These are phyloP conservation scores for Buathra laborator DNA, from an alignment of 2,888 invertebrate genomes.

Conservation along the genomic window DNA sequence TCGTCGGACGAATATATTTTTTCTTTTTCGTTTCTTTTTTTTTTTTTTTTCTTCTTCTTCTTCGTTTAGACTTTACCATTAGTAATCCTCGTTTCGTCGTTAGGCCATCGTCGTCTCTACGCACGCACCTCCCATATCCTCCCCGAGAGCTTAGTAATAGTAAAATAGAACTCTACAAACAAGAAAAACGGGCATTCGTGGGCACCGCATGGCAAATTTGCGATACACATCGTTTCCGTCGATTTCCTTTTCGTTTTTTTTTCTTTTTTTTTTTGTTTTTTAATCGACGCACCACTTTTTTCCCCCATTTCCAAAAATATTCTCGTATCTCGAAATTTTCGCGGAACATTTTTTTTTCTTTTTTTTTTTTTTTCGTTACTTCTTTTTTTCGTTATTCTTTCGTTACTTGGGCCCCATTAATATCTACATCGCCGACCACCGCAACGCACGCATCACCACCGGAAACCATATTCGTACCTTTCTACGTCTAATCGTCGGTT, in stretches of 20 bases:
- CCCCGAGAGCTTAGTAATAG: constrained; percentile 45
- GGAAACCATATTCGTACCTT: constrained; percentile 37
- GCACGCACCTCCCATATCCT: neutral
- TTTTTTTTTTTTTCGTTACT: constrained; percentile 41
- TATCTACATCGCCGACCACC: constrained; percentile 57
- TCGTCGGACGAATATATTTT: constrained; percentile 35
- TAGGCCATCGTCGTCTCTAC: constrained; percentile 60
- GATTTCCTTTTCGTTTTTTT: neutral
- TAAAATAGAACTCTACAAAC: constrained; percentile 63
- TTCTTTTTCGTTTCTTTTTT: constrained; percentile 4
- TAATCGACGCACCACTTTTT: constrained; percentile 13
- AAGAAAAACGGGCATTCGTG: constrained; percentile 33
- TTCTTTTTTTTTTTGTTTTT: neutral
- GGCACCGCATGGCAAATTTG: neutral
- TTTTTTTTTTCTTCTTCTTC: neutral
- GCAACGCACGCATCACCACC: constrained; percentile 13
- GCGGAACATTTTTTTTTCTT: constrained; percentile 28
- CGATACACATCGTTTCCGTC: neutral
- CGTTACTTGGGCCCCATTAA: constrained; percentile 66
- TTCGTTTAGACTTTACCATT: constrained; percentile 30
- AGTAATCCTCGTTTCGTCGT: constrained; percentile 51
- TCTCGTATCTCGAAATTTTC: constrained; percentile 29
- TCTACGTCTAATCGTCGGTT: constrained; percentile 50
- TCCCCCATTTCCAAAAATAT: constrained; percentile 12
- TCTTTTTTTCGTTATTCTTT: constrained; percentile 31